A percentile compares a stretch with the other conserved stretches of the same genome.
phyloP scores from a whole-genome alignment of 1,140 invertebrate genomes.

The Penaeus japonicus region DNA sequence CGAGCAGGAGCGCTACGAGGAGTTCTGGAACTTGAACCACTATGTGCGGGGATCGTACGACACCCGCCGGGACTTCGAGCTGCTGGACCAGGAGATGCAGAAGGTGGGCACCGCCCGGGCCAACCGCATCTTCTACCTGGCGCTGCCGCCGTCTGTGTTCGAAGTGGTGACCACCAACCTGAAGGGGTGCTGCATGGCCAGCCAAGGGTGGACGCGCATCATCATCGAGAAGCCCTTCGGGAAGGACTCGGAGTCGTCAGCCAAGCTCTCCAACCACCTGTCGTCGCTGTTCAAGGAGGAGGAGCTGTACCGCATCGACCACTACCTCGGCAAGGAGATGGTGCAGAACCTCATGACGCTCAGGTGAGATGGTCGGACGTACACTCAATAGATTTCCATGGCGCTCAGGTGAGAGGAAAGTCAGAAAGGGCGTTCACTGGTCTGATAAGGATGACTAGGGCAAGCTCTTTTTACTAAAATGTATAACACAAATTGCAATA shows the following conservation, averaged over 20 bases:
- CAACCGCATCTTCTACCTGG: constrained; percentile 95
- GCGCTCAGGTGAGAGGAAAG: too few relatives aligned
- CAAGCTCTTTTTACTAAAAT: too few relatives aligned
- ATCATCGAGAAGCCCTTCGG: constrained; percentile 99
- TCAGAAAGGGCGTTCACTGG: too few relatives aligned
- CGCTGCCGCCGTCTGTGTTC: constrained; percentile 95
- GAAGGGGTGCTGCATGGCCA: constrained; percentile 82
- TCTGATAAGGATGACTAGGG: too few relatives aligned
- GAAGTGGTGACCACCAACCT: constrained; percentile 87
- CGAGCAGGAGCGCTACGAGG: constrained; percentile 79
- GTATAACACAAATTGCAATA: too few relatives aligned
- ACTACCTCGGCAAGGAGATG: constrained; percentile 99
- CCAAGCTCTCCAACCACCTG: constrained; percentile 86
- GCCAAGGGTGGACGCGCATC: constrained; percentile 89
- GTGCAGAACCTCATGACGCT: constrained; percentile 98
- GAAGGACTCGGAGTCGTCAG: constrained; percentile 85
- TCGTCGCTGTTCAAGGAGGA: constrained; percentile 90
- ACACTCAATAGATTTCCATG: too few relatives aligned
- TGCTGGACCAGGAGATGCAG: constrained; percentile 81
- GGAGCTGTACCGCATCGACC: constrained; percentile 97
- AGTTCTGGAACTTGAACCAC: constrained; percentile 89
- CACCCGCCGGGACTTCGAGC: constrained; percentile 78
- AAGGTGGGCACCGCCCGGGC: constrained; percentile 68
- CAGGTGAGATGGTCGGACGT: constrained; percentile 65
- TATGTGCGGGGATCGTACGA: constrained; percentile 92